Conservation (phyloP, 2,113 vertebrate genomes). For the Sardina pilchardus region DNA sequence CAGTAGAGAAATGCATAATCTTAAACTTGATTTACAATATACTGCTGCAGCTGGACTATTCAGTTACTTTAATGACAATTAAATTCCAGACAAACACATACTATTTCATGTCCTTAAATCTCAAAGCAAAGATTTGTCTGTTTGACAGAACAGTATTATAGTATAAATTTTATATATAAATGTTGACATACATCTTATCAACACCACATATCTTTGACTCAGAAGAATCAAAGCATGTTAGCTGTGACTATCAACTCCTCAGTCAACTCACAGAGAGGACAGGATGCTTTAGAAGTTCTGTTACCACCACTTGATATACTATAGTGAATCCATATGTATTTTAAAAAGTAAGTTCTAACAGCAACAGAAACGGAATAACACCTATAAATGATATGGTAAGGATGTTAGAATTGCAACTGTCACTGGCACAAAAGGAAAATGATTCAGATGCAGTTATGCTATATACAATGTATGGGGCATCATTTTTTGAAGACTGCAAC, state of each 20-base stretch:
- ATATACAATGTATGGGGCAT: background rate
- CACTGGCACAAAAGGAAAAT: background rate
- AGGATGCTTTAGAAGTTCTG: background rate
- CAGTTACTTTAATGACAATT: background rate
- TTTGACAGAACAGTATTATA: slow-evolving; percentile 18
- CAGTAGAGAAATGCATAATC: background rate
- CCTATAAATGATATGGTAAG: background rate
- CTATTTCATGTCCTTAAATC: background rate
- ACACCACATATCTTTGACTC: slow-evolving; percentile 12
- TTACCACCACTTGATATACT: background rate
- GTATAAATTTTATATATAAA: slow-evolving; percentile 20
- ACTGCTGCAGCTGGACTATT: background rate
- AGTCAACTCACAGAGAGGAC: slow-evolving; percentile 6
- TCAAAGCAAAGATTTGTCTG: background rate
- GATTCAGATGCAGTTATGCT: background rate
- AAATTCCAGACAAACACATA: background rate
- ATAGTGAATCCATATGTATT: background rate
- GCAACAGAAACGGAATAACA: background rate
- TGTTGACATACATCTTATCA: slow-evolving; percentile 8
- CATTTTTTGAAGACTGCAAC: background rate
- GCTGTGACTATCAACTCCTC: slow-evolving; percentile 9
- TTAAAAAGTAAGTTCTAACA: background rate
- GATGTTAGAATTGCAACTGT: background rate
- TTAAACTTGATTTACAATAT: background rate
- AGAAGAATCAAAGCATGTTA: background rate